Base-by-base conservation (phyloP, 2,888 invertebrate species). In the Hartigia nigra region DNA sequence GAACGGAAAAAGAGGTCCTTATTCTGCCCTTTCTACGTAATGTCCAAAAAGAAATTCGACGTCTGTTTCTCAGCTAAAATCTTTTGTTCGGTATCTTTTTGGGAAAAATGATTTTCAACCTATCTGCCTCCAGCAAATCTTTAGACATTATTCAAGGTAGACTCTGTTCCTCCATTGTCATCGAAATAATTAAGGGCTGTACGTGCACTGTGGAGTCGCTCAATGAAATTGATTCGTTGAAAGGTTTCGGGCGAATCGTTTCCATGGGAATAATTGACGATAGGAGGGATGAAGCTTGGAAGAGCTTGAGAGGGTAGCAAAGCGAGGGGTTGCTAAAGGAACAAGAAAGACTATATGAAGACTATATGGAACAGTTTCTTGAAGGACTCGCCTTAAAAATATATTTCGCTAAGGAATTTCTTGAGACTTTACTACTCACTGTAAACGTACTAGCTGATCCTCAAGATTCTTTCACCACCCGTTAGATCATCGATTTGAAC, bases 211-310 rank as follows among this genome's bases (percentile, higher is more conserved):
- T 55, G 23, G 23, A 55, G 55, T 55, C 55, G 23, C 55, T 23
- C 23, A 55, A 55, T 55, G 55, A 55, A 55, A 55, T 55, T 55
- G 55, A 55, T 55, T 55, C 84, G 83, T 83, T 84, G 88, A 87
- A 88, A 87, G 85, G 83, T 83, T 87, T 85, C 84, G 79, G 76
- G 39, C 77, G 84, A 84, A 84, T 86, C 83, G 86, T 87, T 84
- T 84, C 87, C 84, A 88, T 86, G 87, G 86, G 83, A 88, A 85
- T 87, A 85, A 88, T 87, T 82, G 86, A 83, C 79, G 83, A 81
- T 82, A 76, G 81, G 78, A 69, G 80, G 79, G 72, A 37, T 69
- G 23, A 82, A 79, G 74, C 37, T 35, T 35, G 76, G 72, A n/a
- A 14, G 55, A 74, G 70, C 36, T 32, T 31, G 12, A 14, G 12